Base-by-base conservation (phyloP, 2,888 invertebrate genomes). In the Pheosia tremula region DNA sequence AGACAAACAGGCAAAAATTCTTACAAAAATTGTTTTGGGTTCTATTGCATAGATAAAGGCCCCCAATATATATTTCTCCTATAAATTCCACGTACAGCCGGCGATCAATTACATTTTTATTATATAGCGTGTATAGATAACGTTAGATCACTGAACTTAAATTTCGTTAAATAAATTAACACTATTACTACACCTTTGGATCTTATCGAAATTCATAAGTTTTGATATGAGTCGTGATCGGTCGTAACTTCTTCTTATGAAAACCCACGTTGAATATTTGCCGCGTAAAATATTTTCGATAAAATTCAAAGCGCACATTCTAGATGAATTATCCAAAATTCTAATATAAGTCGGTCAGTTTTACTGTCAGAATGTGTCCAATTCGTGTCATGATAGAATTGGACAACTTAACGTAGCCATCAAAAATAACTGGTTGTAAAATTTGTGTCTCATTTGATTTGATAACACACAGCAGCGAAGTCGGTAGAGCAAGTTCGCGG, bases 391-490 rank as follows among this genome's bases (percentile, higher is more conserved):
- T 72, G 75, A 78, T 78, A 77, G 78, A 81, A 81, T 71, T 79
- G 75, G 71, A 73, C 77, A 80, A 78, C 76, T 85, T 79, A 81
- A 80, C 75, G 78, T 69, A 80, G 77, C 72, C 66, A 79, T 81
- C 73, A 78, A 79, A 60, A 76, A 79, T 76, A 86, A 85, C 82
- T 80, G 85, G 85, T 85, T 84, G 80, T 80, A 75, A 74, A 75
- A 76, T 66, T 66, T 73, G 69, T 75, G 71, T 69, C 61, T 71
- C 64, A 70, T 79, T 79, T 75, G 66, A 70, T 69, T 71, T 66
- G 67, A 72, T 72, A 71, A 76, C 73, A 76, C 63, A 75, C 73
- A 67, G 74, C 61, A 67, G 59, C 59, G 45, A 63, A 77, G 60
- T 63, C 58, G 49, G 65, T 45, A 64, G 63, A 67, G 63, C 69